Evolutionary conservation across 2,797 vertebrate genomes (phyloP), one percentile per base, ranked within the genome.

Genomic region (Taeniopygia guttata): DNA sequence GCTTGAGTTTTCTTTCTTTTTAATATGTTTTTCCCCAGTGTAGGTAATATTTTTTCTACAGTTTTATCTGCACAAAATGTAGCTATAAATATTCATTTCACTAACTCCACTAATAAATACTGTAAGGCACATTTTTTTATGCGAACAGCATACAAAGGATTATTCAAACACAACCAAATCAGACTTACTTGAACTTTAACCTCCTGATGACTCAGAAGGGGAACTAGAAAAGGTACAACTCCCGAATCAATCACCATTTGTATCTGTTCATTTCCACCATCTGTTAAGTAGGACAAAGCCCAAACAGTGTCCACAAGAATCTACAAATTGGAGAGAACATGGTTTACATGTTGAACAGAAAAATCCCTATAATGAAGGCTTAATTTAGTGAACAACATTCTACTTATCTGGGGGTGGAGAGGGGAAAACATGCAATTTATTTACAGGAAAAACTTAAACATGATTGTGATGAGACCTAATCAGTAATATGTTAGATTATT

Each of bases 191-290:
- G 99, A 98, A 99, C 99, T 99, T 99, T 99, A 79, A 99, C 99
- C 97, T 99, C 99, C 97, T 99, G 99, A 90, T 99, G 99, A 97
- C 99, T 99, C 97, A 99, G 98, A 95, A 99, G 99, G 85, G 99
- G 99, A 94, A 99, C 99, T 89, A 99, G 98, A 98, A 98, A 99
- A 52, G 99, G 99, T 92, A 99, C 99, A 60, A 99, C 99, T 87
- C 99, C 99, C 21, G 99, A 99, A 97, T 99, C 99, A 83, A 99
- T 99, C 93, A 99, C 99, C 99, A 99, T 99, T 97, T 99, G 99
- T 98, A 99, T 99, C 97, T 99, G 99, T 85, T 99, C 99, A 48
- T 99, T 99, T 66, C 99, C 99, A 48, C 99, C 99, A 10, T 99
- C 99, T 93, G 99, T 99, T 97, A 99, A 98, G 96, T 99, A 99